These are phyloP conservation scores for Urocyon cinereoargenteus DNA, from an alignment of 2,797 vertebrate species.

Conservation along the genomic window DNA sequence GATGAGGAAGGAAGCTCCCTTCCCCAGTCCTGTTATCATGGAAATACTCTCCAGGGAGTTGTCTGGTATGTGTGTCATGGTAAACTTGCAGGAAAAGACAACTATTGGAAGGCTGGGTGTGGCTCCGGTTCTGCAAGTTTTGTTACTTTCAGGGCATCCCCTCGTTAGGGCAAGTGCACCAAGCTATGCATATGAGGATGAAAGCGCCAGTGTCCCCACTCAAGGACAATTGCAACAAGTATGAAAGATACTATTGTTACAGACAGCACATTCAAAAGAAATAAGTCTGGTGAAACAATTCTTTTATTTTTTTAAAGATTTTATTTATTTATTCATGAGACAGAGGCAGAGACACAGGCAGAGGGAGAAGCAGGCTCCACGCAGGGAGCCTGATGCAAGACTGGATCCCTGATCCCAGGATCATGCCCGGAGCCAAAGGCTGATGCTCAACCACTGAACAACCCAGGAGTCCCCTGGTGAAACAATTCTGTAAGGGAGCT, in stretches of 20 bases:
- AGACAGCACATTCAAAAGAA: background rate
- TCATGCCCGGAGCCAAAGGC: too few relatives aligned
- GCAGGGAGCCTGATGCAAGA: too few relatives aligned
- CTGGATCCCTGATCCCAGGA: too few relatives aligned
- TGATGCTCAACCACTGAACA: too few relatives aligned
- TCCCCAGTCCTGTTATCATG: background rate
- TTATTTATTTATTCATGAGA: too few relatives aligned
- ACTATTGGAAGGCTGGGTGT: background rate
- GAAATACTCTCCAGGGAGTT: background rate
- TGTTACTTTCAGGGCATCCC: background rate
- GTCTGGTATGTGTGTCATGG: background rate
- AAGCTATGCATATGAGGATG: background rate
- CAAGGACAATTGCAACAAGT: background rate
- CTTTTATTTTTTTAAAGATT: too few relatives aligned
- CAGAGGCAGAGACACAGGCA: too few relatives aligned
- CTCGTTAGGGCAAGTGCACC: background rate
- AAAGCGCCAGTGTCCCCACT: background rate
- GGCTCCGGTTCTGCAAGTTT: background rate
- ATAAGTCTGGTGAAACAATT: background rate
- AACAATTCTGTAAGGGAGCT: background rate
- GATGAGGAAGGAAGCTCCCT: background rate
- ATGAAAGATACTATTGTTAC: constrained; percentile 8
- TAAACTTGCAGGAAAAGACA: background rate
- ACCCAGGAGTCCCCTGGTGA: background rate
- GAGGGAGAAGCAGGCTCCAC: too few relatives aligned